A percentile compares a stretch with the other conserved stretches of the same genome.
These are phyloP conservation scores for Peromyscus attwateri DNA, from an alignment of 2,797 vertebrate genomes.

Conservation along the genomic window DNA sequence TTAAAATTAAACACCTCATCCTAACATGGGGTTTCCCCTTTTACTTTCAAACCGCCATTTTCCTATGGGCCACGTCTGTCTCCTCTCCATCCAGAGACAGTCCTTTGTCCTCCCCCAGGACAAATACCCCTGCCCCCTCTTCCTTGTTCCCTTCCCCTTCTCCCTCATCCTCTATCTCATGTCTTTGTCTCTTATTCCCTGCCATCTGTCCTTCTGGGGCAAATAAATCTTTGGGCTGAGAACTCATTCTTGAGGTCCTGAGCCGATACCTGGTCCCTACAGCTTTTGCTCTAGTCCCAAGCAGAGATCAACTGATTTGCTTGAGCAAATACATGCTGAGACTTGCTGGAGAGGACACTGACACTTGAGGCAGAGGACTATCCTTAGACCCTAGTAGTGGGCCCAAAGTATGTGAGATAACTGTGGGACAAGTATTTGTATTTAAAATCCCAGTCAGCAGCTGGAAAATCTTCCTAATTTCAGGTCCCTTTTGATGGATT, in stretches of 20 bases:
- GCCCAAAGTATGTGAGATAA: not conserved
- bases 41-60: not conserved
- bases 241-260: not conserved
- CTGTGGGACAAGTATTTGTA: slow-evolving; percentile 16
- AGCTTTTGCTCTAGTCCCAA: not conserved
- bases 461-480: slow-evolving; percentile 46
- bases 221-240: not conserved
- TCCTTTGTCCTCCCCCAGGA: not conserved
- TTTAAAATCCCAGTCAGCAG: not conserved
- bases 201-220: not conserved
- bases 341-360: not conserved
- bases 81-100: not conserved
- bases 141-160: not conserved
- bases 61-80: not conserved
- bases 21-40: not conserved
- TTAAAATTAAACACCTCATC: not conserved
- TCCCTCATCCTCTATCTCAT: not conserved
- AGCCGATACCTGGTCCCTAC: not conserved
- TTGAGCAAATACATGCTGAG: slow-evolving; percentile 7
- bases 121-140: not conserved
- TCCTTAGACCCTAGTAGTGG: not conserved
- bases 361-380: not conserved
- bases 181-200: not conserved
- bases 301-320: not conserved
- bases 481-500: not conserved